Evolutionary conservation across 2,797 vertebrate species (phyloP).

Genomic region (Danio aesculapii): DNA sequence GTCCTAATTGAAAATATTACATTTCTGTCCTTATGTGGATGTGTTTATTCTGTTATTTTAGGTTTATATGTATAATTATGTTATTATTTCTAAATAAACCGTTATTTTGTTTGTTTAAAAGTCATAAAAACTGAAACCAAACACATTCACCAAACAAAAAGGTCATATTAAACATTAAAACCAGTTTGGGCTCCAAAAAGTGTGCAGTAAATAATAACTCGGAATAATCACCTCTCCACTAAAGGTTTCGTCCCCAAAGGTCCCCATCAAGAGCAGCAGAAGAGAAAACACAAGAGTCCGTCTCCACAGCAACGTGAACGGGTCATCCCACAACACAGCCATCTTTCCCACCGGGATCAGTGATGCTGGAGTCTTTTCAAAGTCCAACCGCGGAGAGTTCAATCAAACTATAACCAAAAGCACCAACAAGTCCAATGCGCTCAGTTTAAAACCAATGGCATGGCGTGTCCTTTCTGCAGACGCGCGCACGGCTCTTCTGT

Average conservation of each 20-base stretch:
- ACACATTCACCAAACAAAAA: not conserved
- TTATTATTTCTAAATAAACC: too few species aligned
- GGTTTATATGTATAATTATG: too few species aligned
- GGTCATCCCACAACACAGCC: constrained; percentile 68
- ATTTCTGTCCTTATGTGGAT: too few species aligned
- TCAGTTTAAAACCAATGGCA: not conserved
- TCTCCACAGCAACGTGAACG: constrained; percentile 76
- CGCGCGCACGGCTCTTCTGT: not conserved
- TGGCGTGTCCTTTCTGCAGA: not conserved
- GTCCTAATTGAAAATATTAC: too few species aligned
- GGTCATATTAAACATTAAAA: too few species aligned
- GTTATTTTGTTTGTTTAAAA: too few species aligned
- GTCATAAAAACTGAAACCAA: not conserved
- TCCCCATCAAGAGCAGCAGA: constrained; percentile 71
- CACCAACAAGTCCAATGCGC: not conserved
- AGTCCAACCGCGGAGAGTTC: not conserved
- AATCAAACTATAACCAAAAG: not conserved
- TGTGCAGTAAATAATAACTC: not conserved
- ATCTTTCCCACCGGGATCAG: constrained; percentile 62
- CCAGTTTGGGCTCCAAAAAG: not conserved
- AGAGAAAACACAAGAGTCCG: constrained; percentile 69
- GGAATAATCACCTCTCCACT: constrained; percentile 75
- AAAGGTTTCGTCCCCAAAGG: constrained; percentile 71
- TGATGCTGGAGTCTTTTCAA: not conserved
- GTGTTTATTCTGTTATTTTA: too few species aligned